A percentile compares a stretch with the other conserved stretches of the same genome.
These are phyloP conservation scores for Helicolenus hilgendorfi DNA, from an alignment of 2,797 vertebrate species.

Conservation along the genomic window DNA sequence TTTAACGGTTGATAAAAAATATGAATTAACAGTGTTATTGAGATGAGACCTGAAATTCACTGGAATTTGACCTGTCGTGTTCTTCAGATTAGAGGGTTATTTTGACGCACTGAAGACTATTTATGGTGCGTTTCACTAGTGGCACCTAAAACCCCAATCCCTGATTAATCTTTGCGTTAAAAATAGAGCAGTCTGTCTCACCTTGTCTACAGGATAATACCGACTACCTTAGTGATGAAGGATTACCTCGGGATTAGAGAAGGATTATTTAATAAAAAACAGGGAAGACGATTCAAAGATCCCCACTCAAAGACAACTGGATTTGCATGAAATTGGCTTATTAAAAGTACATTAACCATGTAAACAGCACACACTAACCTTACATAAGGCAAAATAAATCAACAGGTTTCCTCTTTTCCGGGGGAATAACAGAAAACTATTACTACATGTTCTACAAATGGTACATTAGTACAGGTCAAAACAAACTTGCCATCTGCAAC, in stretches of 20 bases:
- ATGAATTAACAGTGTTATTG: background rate
- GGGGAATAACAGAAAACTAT: constrained; percentile 2
- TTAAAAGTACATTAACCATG: constrained; percentile 11
- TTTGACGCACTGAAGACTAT: constrained; percentile 67
- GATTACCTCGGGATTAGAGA: constrained; percentile 75
- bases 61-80: constrained; percentile 2
- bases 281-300: constrained; percentile 49
- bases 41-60: background rate
- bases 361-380: constrained; percentile 51
- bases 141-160: constrained; percentile 84
- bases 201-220: constrained; percentile 75
- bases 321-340: constrained; percentile 32
- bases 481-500: background rate
- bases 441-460: background rate
- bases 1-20: background rate
- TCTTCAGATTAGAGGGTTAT: constrained; percentile 36
- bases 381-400: constrained; percentile 64
- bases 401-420: background rate
- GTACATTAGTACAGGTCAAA: background rate
- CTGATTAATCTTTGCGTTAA: constrained; percentile 86
- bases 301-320: constrained; percentile 23
- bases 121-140: constrained; percentile 71
- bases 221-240: constrained; percentile 59
- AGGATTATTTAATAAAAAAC: constrained; percentile 81
- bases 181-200: constrained; percentile 82